Base-by-base conservation (phyloP, 2,888 invertebrate species). In the Teinopalpus imperialis region DNA sequence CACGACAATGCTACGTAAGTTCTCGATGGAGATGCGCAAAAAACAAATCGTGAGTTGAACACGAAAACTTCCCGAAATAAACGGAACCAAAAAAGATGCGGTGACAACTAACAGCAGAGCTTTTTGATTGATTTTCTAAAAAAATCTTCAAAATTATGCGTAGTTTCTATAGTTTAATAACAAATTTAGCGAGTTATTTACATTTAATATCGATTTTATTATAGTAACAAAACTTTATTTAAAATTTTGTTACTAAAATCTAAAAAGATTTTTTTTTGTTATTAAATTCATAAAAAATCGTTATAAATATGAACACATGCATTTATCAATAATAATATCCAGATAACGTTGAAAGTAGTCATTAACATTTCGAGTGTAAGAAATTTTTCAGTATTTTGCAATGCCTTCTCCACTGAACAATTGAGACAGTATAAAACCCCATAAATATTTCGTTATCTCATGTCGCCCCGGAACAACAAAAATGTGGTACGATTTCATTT, bases 1-100 rank as follows among this genome's bases (percentile, higher is more conserved):
- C 85, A 85, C 83, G 81, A 82, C 74, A 68, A 59, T 48, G 63
- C 63, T 68, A 69, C 59, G 65, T 69, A 66, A 73, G 68, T 66
- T 59, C 63, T 66, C 63, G 69, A 61, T 65, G 63, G 58, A 70
- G 72, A 73, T 66, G 70, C 65, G 67, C 72, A 81, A 82, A 85
- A 81, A 82, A 68, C 54, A 57, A 70, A 65, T 79, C 80, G 79
- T 79, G 78, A 76, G 63, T 62, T 69, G 66, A 71, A 74, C 69
- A 73, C 74, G 72, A 68, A 70, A 69, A 72, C 26, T 18, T 37
- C 26, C 31, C 9, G 13, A 27, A 21, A 29, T 35, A 10, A 35
- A 27, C 24, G 23, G 21, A 37, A 32, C 16, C 10, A 45, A 45
- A 45, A 39, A 39, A 39, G 14, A 37, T 36, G 8, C 2, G 9